Conservation (phyloP, 2,797 vertebrate species). For the Balearica regulorum region DNA sequence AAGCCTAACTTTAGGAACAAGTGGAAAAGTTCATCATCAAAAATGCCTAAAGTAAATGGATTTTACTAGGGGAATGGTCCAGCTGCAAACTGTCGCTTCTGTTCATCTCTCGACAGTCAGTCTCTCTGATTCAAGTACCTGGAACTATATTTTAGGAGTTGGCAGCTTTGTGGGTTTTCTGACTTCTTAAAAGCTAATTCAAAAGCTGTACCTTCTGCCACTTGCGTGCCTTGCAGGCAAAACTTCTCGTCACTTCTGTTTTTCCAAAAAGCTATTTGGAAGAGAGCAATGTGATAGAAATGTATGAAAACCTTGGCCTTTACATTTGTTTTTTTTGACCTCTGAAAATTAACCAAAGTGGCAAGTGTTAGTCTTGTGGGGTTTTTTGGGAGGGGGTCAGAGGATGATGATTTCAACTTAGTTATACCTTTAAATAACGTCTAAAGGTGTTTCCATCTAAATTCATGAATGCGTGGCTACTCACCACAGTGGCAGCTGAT, state of each 20-base stretch:
- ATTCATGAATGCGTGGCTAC: background rate
- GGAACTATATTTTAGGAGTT: background rate
- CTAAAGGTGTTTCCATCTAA: background rate
- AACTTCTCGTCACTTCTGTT: background rate
- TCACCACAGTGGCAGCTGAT: background rate
- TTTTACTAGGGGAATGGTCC: background rate
- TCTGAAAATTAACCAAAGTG: background rate
- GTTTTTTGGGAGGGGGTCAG: background rate
- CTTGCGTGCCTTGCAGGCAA: background rate
- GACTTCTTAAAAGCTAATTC: background rate
- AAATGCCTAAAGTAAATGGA: background rate
- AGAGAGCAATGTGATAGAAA: background rate
- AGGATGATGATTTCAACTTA: background rate
- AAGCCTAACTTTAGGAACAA: background rate
- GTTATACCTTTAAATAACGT: background rate
- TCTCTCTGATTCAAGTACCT: background rate
- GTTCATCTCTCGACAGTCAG: background rate
- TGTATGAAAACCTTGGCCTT: background rate
- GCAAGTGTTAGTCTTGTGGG: background rate
- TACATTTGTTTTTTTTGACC: background rate
- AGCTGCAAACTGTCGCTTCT: background rate
- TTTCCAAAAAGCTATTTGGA: background rate
- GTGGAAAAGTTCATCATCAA: slow-evolving; percentile 4
- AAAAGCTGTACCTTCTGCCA: background rate
- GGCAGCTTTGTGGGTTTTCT: background rate